phyloP scores from a whole-genome alignment of 2,113 vertebrate species.

The Dolichotis patagonum region DNA sequence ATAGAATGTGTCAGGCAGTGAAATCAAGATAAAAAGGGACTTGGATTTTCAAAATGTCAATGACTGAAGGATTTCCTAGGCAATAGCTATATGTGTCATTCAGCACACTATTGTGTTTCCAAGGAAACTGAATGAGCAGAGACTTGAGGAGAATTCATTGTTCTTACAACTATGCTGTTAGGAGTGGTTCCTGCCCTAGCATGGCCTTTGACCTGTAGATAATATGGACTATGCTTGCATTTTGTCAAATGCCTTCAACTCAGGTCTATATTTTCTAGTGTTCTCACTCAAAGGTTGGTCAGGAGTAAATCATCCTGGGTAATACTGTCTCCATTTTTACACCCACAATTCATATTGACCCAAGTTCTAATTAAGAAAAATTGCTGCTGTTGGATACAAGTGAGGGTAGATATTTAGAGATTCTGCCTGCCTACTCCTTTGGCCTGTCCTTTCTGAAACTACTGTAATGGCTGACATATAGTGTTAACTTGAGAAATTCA shows the following conservation, averaged over 20 bases:
- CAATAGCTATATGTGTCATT: conserved; percentile 71
- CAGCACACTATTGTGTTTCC: conserved; percentile 82
- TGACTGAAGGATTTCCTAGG: conserved; percentile 68
- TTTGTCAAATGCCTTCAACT: conserved; percentile 62
- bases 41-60: conserved; percentile 62
- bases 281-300: neutral
- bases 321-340: neutral
- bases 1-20: conserved; percentile 33
- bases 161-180: conserved; percentile 71
- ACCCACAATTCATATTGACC: neutral
- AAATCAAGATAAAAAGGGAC: conserved; percentile 31
- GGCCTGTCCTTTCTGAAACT: neutral
- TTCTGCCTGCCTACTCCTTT: neutral
- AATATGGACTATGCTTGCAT: conserved; percentile 73
- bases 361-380: neutral
- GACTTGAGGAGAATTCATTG: neutral
- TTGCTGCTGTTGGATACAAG: neutral
- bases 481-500: neutral
- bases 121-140: conserved; percentile 83
- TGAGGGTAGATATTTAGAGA: neutral
- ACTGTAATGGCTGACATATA: neutral
- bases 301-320: neutral
- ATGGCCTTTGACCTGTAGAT: conserved; percentile 72
- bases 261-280: neutral
- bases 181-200: conserved; percentile 68